Conservation (phyloP, 2,888 invertebrate species). For the Dynastes maya region DNA sequence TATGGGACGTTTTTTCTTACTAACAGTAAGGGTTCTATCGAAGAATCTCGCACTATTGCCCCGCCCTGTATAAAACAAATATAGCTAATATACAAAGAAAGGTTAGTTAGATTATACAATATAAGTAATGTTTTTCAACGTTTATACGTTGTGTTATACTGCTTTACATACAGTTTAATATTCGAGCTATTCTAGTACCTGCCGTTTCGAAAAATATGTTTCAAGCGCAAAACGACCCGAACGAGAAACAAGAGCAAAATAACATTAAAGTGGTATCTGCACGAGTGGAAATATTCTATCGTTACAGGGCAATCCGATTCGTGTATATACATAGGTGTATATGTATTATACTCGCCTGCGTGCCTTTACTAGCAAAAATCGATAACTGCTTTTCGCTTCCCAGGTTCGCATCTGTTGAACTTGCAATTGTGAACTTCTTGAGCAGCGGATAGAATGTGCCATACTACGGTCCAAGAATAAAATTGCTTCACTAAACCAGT, state of each 20-base stretch:
- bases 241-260: constrained; percentile 24
- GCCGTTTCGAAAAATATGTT: not conserved
- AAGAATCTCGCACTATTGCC: too few species aligned
- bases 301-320: not conserved
- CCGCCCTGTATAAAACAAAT: too few species aligned
- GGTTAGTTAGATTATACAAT: too few species aligned
- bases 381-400: constrained; percentile 29
- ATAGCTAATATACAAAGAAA: too few species aligned
- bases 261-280: constrained; percentile 26
- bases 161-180: not conserved
- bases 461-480: not conserved
- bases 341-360: not conserved
- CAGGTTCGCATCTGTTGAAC: constrained; percentile 35
- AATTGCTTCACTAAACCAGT: constrained; percentile 1
- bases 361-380: constrained; percentile 25
- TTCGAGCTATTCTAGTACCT: not conserved
- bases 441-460: not conserved
- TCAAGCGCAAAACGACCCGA: constrained; percentile 4
- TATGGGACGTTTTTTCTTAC: too few species aligned
- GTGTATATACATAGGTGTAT: not conserved
- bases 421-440: constrained; percentile 29
- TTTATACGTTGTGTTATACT: not conserved
- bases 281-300: constrained; percentile 34
- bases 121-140: not conserved
- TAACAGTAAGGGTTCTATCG: too few species aligned